Percentiles rank a stretch among this genome's conserved stretches.
Conservation (phyloP, 1,140 invertebrate species). For the Penaeus japonicus region DNA sequence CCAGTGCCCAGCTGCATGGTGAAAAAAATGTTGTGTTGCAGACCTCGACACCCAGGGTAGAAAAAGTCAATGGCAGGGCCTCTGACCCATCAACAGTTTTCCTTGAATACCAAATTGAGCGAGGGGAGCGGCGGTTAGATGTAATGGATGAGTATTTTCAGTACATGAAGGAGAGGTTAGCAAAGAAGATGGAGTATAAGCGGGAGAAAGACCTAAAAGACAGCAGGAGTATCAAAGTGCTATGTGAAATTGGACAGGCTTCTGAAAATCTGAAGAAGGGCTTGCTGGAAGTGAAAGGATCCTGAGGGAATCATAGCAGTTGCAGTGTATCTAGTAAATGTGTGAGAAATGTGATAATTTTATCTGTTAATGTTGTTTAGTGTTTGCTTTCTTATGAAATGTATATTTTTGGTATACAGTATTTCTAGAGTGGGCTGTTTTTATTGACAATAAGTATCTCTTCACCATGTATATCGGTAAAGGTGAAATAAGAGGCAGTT, state of each 20-base stretch:
- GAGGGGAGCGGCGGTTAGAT: not conserved
- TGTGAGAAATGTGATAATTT: too few relatives aligned
- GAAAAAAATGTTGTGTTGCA: not conserved
- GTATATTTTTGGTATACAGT: too few relatives aligned
- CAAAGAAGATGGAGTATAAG: not conserved
- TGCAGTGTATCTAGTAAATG: too few relatives aligned
- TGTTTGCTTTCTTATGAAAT: too few relatives aligned
- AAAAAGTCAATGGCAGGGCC: not conserved
- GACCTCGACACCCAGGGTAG: not conserved
- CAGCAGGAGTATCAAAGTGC: not conserved
- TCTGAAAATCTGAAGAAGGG: not conserved
- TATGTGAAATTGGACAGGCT: not conserved
- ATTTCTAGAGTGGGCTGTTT: too few relatives aligned
- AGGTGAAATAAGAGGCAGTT: too few relatives aligned
- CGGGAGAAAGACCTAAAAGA: not conserved
- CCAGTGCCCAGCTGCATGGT: not conserved
- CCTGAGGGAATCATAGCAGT: too few relatives aligned
- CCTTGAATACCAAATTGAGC: slow-evolving; percentile 3
- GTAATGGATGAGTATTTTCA: not conserved
- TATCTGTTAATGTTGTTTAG: too few relatives aligned
- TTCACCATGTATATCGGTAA: too few relatives aligned
- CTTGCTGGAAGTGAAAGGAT: not conserved
- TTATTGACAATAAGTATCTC: too few relatives aligned
- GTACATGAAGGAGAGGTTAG: not conserved
- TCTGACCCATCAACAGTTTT: not conserved